Base-by-base conservation (phyloP, 2,113 vertebrate species). In the Thamnaconus septentrionalis region DNA sequence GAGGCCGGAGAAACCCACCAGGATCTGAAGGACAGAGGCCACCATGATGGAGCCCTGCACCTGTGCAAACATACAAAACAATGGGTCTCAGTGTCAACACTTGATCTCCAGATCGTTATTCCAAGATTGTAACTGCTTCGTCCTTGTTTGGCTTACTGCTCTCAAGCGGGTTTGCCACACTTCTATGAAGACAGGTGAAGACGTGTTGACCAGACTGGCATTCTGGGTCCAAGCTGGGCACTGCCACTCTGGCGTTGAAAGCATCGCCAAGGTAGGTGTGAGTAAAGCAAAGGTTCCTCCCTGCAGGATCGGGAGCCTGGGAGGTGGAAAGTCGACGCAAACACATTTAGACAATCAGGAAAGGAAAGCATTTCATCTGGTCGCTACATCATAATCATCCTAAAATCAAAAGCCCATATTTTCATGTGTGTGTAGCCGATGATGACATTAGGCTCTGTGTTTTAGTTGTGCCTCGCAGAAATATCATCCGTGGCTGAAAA, bases 1-100 rank as follows among this genome's bases (percentile, higher is more conserved):
- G 61, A 99, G 88, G 53, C 97, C 97, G 0, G 96, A 95, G 90
- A 98, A 96, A 47, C 96, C 97, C 53, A 98, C 79, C 0, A 99
- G 18, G 41, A 97, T 92, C 85, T 98, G 95, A 74, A 99, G 93
- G 56, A 95, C 88, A 51, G 97, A 96, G 41, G 94, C 94, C 44
- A 95, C 94, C 91, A 98, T 94, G 81, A 98, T 88, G 3, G 94
- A 93, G 12, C 97, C 96, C 90, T 98, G 95, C 63, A 99, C 75
- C 96, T 98, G 82, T 64, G 67, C 52, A 12, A 56, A 46, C 7
- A 0, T 0, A 53, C 39, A 5, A 7, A 1, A 44, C 49, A 42
- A 0, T 45, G 8, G 0, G 10, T 50, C 53, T 66, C 51, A 31
- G 7, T 53, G 6, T 7, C 12, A 6, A 18, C 7, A 5, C 5